phyloP scores from a whole-genome alignment of 2,113 vertebrate species.

The Alosa alosa region DNA sequence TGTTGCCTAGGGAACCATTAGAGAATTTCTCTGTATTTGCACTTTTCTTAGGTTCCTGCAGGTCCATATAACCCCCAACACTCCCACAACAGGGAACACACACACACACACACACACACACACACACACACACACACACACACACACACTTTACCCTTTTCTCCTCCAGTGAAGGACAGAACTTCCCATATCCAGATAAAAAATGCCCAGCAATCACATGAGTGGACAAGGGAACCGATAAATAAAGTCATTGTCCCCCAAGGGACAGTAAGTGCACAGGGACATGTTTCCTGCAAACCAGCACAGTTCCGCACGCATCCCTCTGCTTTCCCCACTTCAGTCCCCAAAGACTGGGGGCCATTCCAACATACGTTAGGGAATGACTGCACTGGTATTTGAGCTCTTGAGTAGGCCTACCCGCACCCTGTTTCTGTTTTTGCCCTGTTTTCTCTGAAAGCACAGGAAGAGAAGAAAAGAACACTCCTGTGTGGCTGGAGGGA shows the following conservation, averaged over 20 bases:
- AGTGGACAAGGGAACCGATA: not conserved
- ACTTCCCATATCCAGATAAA: not conserved
- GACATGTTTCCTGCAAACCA: not conserved
- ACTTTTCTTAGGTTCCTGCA: slow-evolving; percentile 22
- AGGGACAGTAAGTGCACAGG: not conserved
- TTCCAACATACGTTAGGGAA: not conserved
- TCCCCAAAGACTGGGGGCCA: not conserved
- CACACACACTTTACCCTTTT: not conserved
- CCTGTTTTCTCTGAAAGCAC: not conserved
- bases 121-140: not conserved
- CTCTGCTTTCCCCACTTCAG: not conserved
- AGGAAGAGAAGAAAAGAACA: too few species aligned
- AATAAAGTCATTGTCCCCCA: not conserved
- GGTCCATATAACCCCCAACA: not conserved
- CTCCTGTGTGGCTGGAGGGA: slow-evolving; percentile 15
- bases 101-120: slow-evolving; percentile 4
- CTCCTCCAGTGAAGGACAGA: not conserved
- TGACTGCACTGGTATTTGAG: not conserved
- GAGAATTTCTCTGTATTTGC: slow-evolving; percentile 26
- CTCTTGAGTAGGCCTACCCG: not conserved
- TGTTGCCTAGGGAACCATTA: slow-evolving; percentile 12
- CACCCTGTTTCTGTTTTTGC: not conserved
- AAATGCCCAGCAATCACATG: not conserved
- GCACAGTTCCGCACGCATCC: not conserved
- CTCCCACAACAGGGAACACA: not conserved